Evolutionary conservation across 2,113 vertebrate species (phyloP).

Genomic region (Antechinus stuartii): DNA sequence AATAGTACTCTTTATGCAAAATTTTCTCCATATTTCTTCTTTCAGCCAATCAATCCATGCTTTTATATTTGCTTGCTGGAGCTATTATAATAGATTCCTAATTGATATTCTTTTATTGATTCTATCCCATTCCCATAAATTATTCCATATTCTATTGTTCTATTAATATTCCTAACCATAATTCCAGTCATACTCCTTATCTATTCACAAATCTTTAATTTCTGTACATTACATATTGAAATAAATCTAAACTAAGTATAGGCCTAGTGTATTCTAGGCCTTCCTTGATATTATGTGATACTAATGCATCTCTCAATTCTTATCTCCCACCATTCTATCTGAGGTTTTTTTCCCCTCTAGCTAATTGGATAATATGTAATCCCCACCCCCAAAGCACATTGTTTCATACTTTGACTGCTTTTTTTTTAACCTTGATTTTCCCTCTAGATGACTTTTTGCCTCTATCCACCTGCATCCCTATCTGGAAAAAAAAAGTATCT

Average conservation of each 20-base stretch:
- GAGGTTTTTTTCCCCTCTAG: not conserved
- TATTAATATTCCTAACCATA: not conserved
- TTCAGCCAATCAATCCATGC: not conserved
- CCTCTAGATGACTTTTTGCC: not conserved
- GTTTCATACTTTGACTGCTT: not conserved
- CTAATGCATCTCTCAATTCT: not conserved
- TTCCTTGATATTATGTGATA: not conserved
- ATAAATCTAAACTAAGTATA: not conserved
- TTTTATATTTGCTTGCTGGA: not conserved
- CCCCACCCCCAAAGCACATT: not conserved
- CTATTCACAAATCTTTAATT: not conserved
- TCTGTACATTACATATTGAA: not conserved
- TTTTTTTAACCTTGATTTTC: not conserved
- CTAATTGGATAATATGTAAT: not conserved
- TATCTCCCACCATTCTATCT: not conserved
- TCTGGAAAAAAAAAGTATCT: too few relatives aligned
- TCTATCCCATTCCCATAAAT: not conserved
- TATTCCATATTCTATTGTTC: not conserved
- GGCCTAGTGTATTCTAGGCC: not conserved
- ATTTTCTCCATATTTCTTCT: not conserved
- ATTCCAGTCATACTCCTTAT: slow-evolving; percentile 4
- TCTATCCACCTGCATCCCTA: not conserved
- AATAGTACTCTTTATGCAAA: not conserved
- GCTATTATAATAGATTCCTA: not conserved
- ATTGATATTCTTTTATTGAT: not conserved